These are phyloP conservation scores for Noctilio leporinus DNA, from an alignment of 2,113 vertebrate genomes.

Conservation along the genomic window DNA sequence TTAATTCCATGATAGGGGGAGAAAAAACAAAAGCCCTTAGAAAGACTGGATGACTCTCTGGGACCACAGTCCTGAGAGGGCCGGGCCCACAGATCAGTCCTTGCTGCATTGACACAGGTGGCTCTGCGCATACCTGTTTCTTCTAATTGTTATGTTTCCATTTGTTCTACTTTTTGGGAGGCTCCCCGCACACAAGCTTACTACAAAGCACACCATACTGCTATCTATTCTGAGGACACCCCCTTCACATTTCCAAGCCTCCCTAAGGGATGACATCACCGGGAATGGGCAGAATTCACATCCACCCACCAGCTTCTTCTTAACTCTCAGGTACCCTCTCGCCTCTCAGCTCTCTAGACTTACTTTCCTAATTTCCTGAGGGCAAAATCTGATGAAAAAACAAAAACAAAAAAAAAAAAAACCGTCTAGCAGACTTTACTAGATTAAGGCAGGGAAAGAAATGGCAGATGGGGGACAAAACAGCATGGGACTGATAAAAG, in stretches of 20 bases:
- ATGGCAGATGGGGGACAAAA: background rate
- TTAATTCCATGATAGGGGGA: background rate
- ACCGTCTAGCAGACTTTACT: background rate
- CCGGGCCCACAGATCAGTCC: background rate
- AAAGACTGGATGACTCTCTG: background rate
- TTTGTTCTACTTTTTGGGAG: background rate
- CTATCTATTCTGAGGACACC: rapidly evolving
- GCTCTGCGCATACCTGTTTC: background rate
- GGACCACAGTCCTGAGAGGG: background rate
- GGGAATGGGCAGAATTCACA: background rate
- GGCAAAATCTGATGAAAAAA: background rate
- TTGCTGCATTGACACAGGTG: rapidly evolving
- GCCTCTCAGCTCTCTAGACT: background rate
- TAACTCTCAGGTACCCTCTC: background rate
- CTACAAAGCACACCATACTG: rapidly evolving
- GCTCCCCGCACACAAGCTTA: background rate
- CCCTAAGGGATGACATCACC: background rate
- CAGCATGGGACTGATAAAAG: background rate
- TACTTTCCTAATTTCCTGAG: background rate
- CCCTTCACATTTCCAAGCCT: background rate
- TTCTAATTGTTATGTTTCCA: rapidly evolving
- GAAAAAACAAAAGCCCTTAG: background rate
- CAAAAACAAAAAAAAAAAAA: background rate
- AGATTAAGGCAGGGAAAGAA: background rate
- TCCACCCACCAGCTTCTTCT: background rate